Evolutionary conservation across 2,113 vertebrate genomes (phyloP).

Genomic region (Dromaius novaehollandiae): DNA sequence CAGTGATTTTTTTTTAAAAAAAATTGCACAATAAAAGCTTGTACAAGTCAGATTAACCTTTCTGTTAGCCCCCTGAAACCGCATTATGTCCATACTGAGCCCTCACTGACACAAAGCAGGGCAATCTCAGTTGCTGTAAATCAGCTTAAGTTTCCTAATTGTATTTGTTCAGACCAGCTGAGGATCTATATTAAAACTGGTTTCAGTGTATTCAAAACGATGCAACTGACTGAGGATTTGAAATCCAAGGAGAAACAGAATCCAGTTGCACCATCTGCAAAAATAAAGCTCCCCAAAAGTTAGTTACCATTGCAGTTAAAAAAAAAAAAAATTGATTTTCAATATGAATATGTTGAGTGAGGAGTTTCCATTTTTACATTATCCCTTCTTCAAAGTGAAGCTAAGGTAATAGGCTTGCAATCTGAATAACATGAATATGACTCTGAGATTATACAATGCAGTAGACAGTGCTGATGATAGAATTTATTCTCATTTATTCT

Average conservation of each 20-base stretch:
- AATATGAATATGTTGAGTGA: neutral
- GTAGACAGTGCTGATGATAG: neutral
- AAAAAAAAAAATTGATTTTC: neutral
- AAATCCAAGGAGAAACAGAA: neutral
- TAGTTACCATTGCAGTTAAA: neutral
- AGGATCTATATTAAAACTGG: neutral
- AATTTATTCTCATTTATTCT: neutral
- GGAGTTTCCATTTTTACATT: neutral
- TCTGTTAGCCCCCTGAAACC: neutral
- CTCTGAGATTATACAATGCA: neutral
- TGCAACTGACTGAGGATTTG: neutral
- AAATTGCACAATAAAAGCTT: neutral
- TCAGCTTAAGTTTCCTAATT: neutral
- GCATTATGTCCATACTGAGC: neutral
- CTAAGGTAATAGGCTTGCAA: accelerated
- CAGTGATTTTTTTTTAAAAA: neutral
- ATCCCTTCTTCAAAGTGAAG: neutral
- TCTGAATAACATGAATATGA: neutral
- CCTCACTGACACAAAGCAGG: neutral
- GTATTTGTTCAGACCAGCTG: neutral
- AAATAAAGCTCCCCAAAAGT: neutral
- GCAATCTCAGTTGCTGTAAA: neutral
- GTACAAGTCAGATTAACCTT: neutral
- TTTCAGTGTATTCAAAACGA: neutral
- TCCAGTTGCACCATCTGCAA: neutral